Evolutionary conservation across 2,797 vertebrate species (phyloP).

Genomic region (Sebastes oblongus): DNA sequence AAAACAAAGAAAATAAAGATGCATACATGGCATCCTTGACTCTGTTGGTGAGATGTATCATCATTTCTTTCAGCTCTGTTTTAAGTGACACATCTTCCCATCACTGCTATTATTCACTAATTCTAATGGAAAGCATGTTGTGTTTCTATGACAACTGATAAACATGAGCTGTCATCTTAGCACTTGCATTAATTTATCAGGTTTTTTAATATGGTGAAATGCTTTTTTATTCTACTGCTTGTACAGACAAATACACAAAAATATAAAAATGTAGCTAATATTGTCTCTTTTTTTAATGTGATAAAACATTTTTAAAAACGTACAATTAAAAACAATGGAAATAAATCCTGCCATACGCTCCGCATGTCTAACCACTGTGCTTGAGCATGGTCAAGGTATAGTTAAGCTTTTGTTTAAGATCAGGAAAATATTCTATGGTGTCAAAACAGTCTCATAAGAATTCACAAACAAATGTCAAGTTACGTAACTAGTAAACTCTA

Average conservation of each 20-base stretch:
- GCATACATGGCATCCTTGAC: background rate
- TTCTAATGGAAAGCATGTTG: background rate
- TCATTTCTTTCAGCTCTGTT: background rate
- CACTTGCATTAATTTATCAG: background rate
- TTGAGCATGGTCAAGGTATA: background rate
- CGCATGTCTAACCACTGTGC: background rate
- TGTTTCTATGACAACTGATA: background rate
- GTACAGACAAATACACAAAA: background rate
- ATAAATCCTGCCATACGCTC: background rate
- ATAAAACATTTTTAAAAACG: background rate
- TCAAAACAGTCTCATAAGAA: no score
- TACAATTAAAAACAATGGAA: background rate
- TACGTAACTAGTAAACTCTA: no score
- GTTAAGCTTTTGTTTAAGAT: background rate
- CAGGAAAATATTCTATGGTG: background rate
- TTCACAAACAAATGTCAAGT: no score
- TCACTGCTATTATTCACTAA: background rate
- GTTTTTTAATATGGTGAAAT: background rate
- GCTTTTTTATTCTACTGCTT: background rate
- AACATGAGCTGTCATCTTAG: no score
- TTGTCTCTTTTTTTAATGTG: background rate
- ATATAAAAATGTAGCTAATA: background rate
- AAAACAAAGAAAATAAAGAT: background rate
- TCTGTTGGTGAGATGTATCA: background rate
- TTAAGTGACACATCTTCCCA: background rate